These are phyloP conservation scores for Seira ritae DNA, from an alignment of 2,888 invertebrate species.

Conservation along the genomic window DNA sequence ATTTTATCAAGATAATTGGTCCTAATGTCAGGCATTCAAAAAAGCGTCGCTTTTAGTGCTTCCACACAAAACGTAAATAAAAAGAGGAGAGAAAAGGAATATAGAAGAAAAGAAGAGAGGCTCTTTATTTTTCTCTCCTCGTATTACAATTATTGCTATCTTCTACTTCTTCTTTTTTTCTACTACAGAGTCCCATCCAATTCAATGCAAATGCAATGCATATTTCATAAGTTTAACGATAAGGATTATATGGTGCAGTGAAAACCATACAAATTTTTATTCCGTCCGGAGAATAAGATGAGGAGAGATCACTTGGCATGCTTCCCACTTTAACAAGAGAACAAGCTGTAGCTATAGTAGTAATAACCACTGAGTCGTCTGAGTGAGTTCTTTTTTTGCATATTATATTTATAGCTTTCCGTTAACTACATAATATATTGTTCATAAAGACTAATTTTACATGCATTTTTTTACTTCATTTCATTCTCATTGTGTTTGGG, in stretches of 20 bases:
- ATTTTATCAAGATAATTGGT: constrained; percentile 71
- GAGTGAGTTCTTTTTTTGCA: constrained; percentile 34
- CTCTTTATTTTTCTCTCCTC: not conserved
- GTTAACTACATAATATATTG: not conserved
- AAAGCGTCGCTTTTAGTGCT: constrained; percentile 41
- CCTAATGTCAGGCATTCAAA: constrained; percentile 68
- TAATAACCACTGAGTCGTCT: constrained; percentile 61
- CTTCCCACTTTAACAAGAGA: constrained; percentile 53
- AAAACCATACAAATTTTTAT: too few relatives aligned
- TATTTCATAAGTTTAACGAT: constrained; percentile 25
- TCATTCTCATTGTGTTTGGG: too few relatives aligned
- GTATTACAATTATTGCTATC: not conserved
- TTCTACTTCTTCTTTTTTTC: too few relatives aligned
- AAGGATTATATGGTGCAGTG: not conserved
- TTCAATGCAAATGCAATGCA: constrained; percentile 14
- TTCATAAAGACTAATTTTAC: not conserved
- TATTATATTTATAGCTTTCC: constrained; percentile 19
- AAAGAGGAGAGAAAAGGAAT: too few relatives aligned
- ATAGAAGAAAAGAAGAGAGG: too few relatives aligned
- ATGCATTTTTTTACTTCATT: not conserved
- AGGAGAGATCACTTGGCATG: constrained; percentile 53
- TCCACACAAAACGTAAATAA: not conserved
- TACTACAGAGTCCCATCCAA: not conserved
- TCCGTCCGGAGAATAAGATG: constrained; percentile 12
- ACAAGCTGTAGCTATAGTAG: too few relatives aligned